phyloP scores from a whole-genome alignment of 2,113 vertebrate species.

The Nannobrachium achirus region DNA sequence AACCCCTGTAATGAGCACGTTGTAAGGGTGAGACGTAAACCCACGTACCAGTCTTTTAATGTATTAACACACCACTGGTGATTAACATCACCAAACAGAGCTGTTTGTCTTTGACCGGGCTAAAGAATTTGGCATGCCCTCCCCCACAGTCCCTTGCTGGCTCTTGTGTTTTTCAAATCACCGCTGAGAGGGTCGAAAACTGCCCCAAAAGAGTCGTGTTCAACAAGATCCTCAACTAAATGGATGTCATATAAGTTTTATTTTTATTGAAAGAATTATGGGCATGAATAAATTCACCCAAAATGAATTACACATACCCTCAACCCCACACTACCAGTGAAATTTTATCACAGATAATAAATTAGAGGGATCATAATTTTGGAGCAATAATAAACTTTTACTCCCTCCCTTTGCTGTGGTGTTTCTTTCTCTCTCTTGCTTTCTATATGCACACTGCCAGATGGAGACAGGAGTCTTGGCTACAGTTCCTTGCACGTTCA shows the following conservation, averaged over 20 bases:
- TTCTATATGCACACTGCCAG: constrained; percentile 16
- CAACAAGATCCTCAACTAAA: constrained; percentile 31
- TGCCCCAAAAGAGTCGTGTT: constrained; percentile 17
- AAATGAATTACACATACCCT: neutral
- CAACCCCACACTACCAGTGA: constrained; percentile 10
- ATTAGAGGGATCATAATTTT: constrained; percentile 19
- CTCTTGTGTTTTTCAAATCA: constrained; percentile 43
- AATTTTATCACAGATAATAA: constrained; percentile 14
- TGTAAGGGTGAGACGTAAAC: constrained; percentile 28
- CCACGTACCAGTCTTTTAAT: constrained; percentile 32
- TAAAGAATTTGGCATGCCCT: constrained; percentile 50
- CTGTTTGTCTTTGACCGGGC: constrained; percentile 59
- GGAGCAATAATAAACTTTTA: constrained; percentile 35
- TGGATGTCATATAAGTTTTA: constrained; percentile 20
- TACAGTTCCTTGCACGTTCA: constrained; percentile 12
- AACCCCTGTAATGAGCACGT: no score
- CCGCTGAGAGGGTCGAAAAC: constrained; percentile 38
- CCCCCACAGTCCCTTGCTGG: constrained; percentile 38
- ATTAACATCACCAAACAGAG: constrained; percentile 59
- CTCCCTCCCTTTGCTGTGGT: neutral
- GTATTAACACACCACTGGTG: constrained; percentile 48
- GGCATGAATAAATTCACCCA: constrained; percentile 2
- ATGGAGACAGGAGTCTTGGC: constrained; percentile 22
- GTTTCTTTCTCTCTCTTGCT: constrained; percentile 1
- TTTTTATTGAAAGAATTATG: constrained; percentile 10